phyloP scores from a whole-genome alignment of 2,888 invertebrate genomes.

The Melanostoma scalare region DNA sequence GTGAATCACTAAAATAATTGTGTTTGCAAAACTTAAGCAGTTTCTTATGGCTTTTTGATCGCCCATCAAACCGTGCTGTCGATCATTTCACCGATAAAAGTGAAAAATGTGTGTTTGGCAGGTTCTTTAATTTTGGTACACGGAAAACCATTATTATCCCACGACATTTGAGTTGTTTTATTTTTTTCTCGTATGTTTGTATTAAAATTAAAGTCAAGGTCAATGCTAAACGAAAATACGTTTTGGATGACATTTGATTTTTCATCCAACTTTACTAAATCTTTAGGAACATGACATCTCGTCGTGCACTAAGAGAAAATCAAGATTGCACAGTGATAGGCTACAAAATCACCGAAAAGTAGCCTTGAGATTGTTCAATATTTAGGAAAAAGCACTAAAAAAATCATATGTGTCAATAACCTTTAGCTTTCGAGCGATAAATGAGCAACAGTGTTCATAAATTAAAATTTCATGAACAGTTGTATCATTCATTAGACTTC shows the following conservation, averaged over 20 bases:
- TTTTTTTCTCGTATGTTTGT: not conserved
- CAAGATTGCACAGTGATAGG: too few relatives aligned
- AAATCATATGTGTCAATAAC: too few relatives aligned
- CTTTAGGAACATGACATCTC: too few relatives aligned
- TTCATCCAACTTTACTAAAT: not conserved
- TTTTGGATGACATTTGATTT: not conserved
- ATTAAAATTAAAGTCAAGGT: conserved; percentile 29
- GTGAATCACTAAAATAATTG: conserved; percentile 18
- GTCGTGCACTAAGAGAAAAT: too few relatives aligned
- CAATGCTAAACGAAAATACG: conserved; percentile 24
- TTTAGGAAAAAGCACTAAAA: too few relatives aligned
- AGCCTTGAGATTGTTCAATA: too few relatives aligned
- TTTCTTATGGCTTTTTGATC: not conserved
- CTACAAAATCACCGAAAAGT: too few relatives aligned
- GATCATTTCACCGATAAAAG: conserved; percentile 1
- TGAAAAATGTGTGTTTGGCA: not conserved
- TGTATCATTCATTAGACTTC: too few relatives aligned
- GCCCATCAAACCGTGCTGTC: conserved; percentile 1
- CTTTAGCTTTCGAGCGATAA: too few relatives aligned
- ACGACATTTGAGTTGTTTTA: not conserved
- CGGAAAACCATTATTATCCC: not conserved
- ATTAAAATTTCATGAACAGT: too few relatives aligned
- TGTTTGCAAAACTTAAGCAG: not conserved
- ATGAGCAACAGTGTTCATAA: too few relatives aligned
- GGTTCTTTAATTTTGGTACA: conserved; percentile 3